Percentiles rank a stretch among this genome's conserved stretches.
phyloP scores from a whole-genome alignment of 1,140 invertebrate genomes.

The Delia radicum region DNA sequence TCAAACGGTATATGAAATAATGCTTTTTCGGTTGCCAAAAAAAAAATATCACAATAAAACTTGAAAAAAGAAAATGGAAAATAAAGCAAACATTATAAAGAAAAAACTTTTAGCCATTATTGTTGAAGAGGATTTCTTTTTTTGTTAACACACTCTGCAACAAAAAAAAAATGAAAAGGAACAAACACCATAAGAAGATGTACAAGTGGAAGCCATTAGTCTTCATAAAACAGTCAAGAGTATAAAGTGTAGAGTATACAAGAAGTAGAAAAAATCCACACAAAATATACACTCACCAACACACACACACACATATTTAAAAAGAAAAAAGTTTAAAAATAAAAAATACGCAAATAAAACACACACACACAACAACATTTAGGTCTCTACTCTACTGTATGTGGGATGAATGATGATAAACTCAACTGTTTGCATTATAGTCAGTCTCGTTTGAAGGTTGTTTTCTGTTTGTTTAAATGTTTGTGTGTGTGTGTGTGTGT shows the following conservation, averaged over 20 bases:
- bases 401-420: background rate
- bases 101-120: background rate
- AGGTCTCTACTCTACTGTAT: background rate
- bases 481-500: background rate
- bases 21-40: background rate
- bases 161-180: background rate
- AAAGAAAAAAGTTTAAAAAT: background rate
- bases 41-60: background rate
- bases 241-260: background rate
- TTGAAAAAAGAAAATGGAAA: background rate
- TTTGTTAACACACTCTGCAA: background rate
- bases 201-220: constrained; percentile 19
- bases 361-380: background rate
- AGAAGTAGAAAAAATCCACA: no score
- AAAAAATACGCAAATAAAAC: background rate
- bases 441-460: background rate
- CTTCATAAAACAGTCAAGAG: constrained; percentile 15
- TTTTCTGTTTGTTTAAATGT: background rate
- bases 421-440: background rate
- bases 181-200: background rate
- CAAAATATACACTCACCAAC: no score
- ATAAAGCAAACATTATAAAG: background rate
- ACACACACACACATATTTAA: background rate
- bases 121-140: constrained; percentile 4
- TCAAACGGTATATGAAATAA: constrained; percentile 4